A percentile compares a stretch with the other conserved stretches of the same genome.
phyloP scores from a whole-genome alignment of 2,113 vertebrate species.

The Heloderma charlesbogerti region DNA sequence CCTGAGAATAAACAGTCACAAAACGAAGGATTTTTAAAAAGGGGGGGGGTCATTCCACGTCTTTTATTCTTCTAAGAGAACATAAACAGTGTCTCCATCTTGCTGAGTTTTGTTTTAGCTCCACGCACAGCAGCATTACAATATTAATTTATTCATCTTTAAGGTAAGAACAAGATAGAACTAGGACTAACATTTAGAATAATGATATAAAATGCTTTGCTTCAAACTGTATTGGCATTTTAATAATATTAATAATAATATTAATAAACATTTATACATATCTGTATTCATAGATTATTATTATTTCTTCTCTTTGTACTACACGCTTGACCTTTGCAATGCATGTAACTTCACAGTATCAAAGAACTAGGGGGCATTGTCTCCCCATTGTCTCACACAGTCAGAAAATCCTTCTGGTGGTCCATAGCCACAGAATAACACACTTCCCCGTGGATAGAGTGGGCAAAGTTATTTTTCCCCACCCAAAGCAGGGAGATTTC shows the following conservation, averaged over 20 bases:
- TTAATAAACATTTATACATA: slow-evolving; percentile 89
- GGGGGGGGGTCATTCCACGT: slow-evolving; percentile 80
- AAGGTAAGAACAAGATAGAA: slow-evolving; percentile 83
- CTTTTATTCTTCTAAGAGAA: slow-evolving; percentile 86
- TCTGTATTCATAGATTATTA: slow-evolving; percentile 80
- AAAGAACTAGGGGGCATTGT: slow-evolving; percentile 72
- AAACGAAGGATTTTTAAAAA: slow-evolving; percentile 73
- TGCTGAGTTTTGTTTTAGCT: slow-evolving; percentile 45
- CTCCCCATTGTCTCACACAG: slow-evolving; percentile 72
- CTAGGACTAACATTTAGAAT: slow-evolving; percentile 86
- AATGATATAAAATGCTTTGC: slow-evolving; percentile 84
- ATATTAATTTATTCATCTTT: slow-evolving; percentile 85
- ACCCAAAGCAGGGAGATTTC: slow-evolving; percentile 47
- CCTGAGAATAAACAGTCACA: slow-evolving; percentile 83
- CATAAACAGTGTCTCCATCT: slow-evolving; percentile 81
- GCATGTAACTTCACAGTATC: slow-evolving; percentile 86
- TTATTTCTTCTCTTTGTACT: slow-evolving; percentile 63
- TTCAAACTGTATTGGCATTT: slow-evolving; percentile 82
- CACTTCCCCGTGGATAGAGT: slow-evolving; percentile 67
- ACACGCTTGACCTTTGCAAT: slow-evolving; percentile 80
- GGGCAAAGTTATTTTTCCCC: slow-evolving; percentile 50
- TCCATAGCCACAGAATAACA: slow-evolving; percentile 38
- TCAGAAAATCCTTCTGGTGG: slow-evolving; percentile 54
- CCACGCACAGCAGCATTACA: slow-evolving; percentile 86
- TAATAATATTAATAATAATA: slow-evolving; percentile 80